A percentile compares a stretch with the other conserved stretches of the same genome.
Conservation (phyloP, 2,113 vertebrate species). For the Heterochromis multidens region DNA sequence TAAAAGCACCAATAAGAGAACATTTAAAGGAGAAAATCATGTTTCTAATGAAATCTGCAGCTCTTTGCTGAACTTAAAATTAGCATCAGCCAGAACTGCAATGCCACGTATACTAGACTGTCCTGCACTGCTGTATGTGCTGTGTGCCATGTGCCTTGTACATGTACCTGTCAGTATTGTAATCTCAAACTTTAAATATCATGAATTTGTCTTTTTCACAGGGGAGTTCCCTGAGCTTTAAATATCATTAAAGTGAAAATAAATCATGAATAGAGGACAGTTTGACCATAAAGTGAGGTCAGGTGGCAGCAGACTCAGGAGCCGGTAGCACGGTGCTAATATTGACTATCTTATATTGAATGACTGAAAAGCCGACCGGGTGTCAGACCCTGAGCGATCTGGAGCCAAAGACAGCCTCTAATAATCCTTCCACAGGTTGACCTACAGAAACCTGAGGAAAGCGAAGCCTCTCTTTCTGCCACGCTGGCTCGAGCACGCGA, state of each 20-base stretch:
- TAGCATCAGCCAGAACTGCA: not conserved
- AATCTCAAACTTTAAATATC: not conserved
- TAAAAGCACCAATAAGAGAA: not conserved
- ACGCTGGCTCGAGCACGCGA: too few species aligned
- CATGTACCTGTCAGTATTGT: too few species aligned
- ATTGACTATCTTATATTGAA: too few species aligned
- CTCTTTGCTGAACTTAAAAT: not conserved
- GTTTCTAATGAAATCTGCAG: not conserved
- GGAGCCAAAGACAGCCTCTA: not conserved
- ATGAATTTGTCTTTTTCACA: not conserved
- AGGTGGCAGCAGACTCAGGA: not conserved
- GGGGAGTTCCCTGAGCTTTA: not conserved
- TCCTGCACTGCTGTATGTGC: not conserved
- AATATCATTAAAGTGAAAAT: not conserved
- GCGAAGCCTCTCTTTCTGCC: too few species aligned
- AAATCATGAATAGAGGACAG: not conserved
- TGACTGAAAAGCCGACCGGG: too few species aligned
- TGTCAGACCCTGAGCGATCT: too few species aligned
- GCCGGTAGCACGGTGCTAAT: not conserved
- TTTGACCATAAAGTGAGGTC: not conserved
- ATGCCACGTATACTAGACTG: accelerated
- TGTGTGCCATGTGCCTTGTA: too few species aligned
- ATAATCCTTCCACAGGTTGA: not conserved
- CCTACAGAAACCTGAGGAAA: not conserved
- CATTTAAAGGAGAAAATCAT: accelerated